phyloP scores from a whole-genome alignment of 2,888 invertebrate species.

The Colletes collaris region DNA sequence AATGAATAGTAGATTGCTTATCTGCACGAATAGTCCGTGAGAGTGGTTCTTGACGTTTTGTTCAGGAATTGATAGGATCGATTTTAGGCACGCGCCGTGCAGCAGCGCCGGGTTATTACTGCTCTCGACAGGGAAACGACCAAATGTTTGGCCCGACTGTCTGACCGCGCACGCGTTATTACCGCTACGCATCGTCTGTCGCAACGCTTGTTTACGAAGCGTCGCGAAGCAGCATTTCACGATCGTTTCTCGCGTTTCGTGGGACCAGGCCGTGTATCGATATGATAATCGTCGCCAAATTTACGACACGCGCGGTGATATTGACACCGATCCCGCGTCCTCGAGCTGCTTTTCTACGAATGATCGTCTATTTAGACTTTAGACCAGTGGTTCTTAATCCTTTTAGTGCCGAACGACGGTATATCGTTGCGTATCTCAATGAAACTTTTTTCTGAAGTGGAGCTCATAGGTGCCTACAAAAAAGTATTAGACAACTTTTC shows the following conservation, averaged over 20 bases:
- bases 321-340: slow-evolving; percentile 43
- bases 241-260: background rate
- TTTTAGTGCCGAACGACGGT: too few relatives aligned
- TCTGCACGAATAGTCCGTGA: too few relatives aligned
- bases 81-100: too few relatives aligned
- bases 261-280: too few relatives aligned
- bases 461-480: too few relatives aligned
- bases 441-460: too few relatives aligned
- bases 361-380: background rate
- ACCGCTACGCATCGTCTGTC: slow-evolving; percentile 39
- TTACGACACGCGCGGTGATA: slow-evolving; percentile 4
- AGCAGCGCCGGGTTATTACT: slow-evolving; percentile 10
- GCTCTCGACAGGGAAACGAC: slow-evolving; percentile 43
- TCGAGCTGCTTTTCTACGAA: slow-evolving; percentile 12
- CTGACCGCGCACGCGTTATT: slow-evolving; percentile 57
- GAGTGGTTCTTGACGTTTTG: too few relatives aligned
- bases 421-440: too few relatives aligned
- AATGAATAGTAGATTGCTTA: too few relatives aligned
- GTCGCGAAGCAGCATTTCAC: background rate
- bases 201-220: slow-evolving; percentile 32
- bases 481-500: too few relatives aligned
- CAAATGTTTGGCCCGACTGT: slow-evolving; percentile 55
- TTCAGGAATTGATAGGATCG: too few relatives aligned
- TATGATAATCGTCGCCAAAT: slow-evolving; percentile 13
- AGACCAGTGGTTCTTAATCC: too few relatives aligned